These are phyloP conservation scores for Chamaea fasciata DNA, from an alignment of 2,113 vertebrate genomes.

Conservation along the genomic window DNA sequence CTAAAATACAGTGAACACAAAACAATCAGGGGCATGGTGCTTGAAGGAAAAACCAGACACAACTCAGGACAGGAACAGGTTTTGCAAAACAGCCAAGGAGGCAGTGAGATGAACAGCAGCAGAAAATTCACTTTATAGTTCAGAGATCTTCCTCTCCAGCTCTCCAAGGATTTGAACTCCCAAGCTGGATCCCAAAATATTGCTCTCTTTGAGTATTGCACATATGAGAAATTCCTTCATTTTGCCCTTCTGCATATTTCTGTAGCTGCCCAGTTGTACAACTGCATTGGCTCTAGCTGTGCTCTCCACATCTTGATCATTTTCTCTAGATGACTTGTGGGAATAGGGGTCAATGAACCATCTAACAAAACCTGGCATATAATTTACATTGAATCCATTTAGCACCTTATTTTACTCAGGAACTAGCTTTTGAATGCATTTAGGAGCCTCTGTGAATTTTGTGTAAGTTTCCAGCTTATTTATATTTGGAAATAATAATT, in stretches of 20 bases:
- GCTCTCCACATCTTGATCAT: neutral
- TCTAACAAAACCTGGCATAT: neutral
- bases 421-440: neutral
- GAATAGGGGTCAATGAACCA: neutral
- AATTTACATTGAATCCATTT: neutral
- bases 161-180: neutral
- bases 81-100: neutral
- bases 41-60: neutral
- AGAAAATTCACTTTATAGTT: neutral
- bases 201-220: neutral
- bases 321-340: neutral
- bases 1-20: neutral
- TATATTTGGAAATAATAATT: neutral
- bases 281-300: neutral
- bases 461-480: neutral
- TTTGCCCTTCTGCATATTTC: neutral
- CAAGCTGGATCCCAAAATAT: neutral
- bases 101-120: neutral
- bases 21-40: accelerated
- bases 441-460: neutral
- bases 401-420: neutral
- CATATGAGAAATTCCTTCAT: neutral
- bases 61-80: neutral
- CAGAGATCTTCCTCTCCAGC: neutral
- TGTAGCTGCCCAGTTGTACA: neutral